phyloP scores from a whole-genome alignment of 1,140 invertebrate genomes.

The Lethocerus indicus region DNA sequence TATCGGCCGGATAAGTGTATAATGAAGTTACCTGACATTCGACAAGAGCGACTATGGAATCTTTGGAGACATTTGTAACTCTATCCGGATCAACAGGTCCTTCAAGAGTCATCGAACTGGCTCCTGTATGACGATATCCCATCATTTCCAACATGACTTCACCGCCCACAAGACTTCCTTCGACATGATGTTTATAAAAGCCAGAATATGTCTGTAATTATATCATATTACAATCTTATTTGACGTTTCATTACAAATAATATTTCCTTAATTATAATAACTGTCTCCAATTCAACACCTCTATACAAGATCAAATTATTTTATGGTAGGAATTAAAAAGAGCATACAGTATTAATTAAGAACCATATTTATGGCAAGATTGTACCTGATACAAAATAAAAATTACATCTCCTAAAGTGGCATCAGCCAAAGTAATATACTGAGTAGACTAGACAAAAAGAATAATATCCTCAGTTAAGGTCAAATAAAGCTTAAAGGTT shows the following conservation, averaged over 20 bases:
- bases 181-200: conserved; percentile 72
- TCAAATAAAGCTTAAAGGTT: not conserved
- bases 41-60: conserved; percentile 73
- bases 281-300: too few relatives aligned
- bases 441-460: not conserved
- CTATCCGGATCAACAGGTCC: conserved; percentile 63
- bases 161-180: conserved; percentile 54
- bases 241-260: too few relatives aligned
- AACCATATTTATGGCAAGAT: too few relatives aligned
- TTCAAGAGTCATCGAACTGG: conserved; percentile 38
- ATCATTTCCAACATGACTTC: conserved; percentile 59
- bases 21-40: conserved; percentile 54
- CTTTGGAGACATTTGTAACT: conserved; percentile 56
- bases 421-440: not conserved
- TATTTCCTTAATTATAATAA: too few relatives aligned
- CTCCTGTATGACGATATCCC: conserved; percentile 51
- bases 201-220: conserved; percentile 57
- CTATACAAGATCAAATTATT: too few relatives aligned
- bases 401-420: too few relatives aligned
- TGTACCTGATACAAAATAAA: too few relatives aligned
- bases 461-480: not conserved
- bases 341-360: too few relatives aligned
- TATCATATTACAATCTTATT: too few relatives aligned
- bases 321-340: too few relatives aligned
- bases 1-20: not conserved